Conservation (phyloP, 2,797 vertebrate genomes). For the Bradypodion pumilum region DNA sequence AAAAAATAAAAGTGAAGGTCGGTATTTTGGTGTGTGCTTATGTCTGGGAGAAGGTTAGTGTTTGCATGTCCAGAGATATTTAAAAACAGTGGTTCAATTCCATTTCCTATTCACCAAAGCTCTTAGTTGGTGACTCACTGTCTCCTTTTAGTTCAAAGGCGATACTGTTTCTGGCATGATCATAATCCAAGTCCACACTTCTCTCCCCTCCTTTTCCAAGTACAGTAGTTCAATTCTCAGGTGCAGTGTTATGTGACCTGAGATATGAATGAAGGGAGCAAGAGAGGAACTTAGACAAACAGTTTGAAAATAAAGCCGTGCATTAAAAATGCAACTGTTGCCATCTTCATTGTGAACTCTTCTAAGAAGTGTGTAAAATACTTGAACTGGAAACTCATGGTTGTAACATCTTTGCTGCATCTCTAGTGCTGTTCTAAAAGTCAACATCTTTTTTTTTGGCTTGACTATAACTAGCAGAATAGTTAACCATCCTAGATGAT, state of each 20-base stretch:
- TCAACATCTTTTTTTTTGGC: not conserved
- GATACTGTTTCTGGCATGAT: not conserved
- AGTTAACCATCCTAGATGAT: slow-evolving; percentile 11
- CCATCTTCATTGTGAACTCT: not conserved
- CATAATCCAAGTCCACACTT: not conserved
- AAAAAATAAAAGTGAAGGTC: too few species aligned
- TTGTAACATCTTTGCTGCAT: not conserved
- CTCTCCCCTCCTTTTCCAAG: slow-evolving; percentile 2
- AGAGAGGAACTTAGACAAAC: slow-evolving; percentile 62
- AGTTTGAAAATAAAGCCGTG: slow-evolving; percentile 33
- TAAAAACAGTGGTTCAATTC: not conserved
- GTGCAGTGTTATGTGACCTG: slow-evolving; percentile 67
- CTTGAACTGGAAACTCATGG: slow-evolving; percentile 18
- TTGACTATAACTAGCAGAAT: slow-evolving; percentile 24
- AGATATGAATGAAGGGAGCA: slow-evolving; percentile 60
- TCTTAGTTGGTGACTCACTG: not conserved
- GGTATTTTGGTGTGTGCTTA: too few species aligned
- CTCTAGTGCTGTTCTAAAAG: slow-evolving; percentile 19
- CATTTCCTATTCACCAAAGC: not conserved
- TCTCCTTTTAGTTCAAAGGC: not conserved
- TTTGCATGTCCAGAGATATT: not conserved
- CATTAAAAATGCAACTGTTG: slow-evolving; percentile 14
- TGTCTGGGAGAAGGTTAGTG: not conserved
- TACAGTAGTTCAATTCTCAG: too few species aligned
- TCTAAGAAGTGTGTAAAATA: slow-evolving; percentile 19